These are phyloP conservation scores for Metacarcinus magister DNA, from an alignment of 2,888 invertebrate species.

Conservation along the genomic window DNA sequence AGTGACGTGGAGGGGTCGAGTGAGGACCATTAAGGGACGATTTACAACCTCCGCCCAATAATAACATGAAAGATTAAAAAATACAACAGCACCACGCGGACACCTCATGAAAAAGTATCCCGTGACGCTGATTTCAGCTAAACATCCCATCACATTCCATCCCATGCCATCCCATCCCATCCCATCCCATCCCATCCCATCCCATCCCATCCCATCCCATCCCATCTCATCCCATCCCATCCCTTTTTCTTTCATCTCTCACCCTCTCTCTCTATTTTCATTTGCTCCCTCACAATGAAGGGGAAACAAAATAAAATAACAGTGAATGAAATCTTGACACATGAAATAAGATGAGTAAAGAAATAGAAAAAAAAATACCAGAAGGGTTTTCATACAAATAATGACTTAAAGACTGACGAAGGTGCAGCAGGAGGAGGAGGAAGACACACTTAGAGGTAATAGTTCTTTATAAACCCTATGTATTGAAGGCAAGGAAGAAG, in stretches of 20 bases:
- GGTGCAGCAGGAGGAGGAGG: no score
- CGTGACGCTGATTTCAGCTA: not conserved
- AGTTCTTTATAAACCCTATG: no score
- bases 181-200: not conserved
- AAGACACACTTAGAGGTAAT: no score
- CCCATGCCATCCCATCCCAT: not conserved
- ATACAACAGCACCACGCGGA: not conserved
- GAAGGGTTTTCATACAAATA: no score
- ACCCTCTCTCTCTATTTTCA: not conserved
- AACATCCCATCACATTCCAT: not conserved
- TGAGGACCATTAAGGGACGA: not conserved
- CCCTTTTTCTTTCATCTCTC: no score
- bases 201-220: no score
- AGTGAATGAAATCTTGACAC: not conserved
- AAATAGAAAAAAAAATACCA: not conserved
- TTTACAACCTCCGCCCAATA: constrained; percentile 5
- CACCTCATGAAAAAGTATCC: not conserved
- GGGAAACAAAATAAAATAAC: not conserved
- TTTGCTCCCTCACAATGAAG: not conserved
- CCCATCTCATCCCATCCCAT: no score
- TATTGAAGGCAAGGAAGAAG: no score
- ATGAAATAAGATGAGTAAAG: not conserved
- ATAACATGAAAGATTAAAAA: constrained; percentile 23
- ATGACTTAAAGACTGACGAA: no score
- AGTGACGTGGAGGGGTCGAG: not conserved